These are phyloP conservation scores for Nesometra sesokonis DNA, from an alignment of 35 echinoderm and acorn worm genomes.

Conservation along the genomic window DNA sequence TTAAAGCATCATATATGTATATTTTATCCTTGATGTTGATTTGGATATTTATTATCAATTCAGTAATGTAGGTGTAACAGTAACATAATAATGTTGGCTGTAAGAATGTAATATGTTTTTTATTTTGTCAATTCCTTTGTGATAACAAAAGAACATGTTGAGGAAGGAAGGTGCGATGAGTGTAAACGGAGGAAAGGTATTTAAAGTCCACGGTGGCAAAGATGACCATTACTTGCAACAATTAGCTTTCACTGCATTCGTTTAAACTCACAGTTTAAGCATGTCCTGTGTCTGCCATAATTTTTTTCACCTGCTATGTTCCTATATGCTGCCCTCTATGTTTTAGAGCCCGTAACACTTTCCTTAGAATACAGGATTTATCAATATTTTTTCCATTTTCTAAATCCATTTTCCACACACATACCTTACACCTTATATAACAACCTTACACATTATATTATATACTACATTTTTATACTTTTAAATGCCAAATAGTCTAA, in stretches of 20 bases:
- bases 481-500: no score
- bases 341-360: no score
- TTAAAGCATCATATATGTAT: background rate
- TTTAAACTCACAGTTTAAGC: background rate
- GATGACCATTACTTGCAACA: background rate
- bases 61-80: no score
- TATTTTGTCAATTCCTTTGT: background rate
- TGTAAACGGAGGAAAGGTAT: background rate
- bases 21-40: background rate
- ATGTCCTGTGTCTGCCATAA: background rate
- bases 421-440: no score
- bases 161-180: background rate
- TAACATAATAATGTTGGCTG: no score
- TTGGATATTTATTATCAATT: background rate
- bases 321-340: background rate
- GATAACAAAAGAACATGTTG: background rate
- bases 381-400: no score
- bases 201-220: background rate
- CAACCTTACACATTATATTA: no score
- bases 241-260: background rate
- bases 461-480: no score
- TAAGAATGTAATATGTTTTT: background rate
- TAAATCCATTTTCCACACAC: no score
- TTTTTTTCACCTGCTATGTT: background rate
- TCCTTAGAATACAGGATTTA: no score